Evolutionary conservation across 2,797 vertebrate species (phyloP), one percentile per base, ranked within the genome.

Genomic region (Lindbergichthys nudifrons): DNA sequence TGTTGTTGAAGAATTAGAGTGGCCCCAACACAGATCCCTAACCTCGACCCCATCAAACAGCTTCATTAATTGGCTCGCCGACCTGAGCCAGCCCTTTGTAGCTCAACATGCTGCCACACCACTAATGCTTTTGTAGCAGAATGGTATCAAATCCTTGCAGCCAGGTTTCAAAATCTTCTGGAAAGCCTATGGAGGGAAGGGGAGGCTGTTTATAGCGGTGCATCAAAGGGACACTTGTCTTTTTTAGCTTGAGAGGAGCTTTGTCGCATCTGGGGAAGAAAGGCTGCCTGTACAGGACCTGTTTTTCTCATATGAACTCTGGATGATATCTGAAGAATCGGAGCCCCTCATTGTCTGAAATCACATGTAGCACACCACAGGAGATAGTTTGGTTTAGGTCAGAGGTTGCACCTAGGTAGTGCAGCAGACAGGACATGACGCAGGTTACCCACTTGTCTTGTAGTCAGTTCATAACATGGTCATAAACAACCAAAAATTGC

Each of bases 51-150:
- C 26, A 26, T 73, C 58, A 45, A 61, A 59, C 64, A 70, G 39
- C 62, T 53, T 67, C 42, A 73, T 61, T 32, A 83, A 67, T 15
- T 58, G 48, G 60, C 68, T 36, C 26, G 21, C 57, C 56, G 51
- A 51, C 45, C 56, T 0, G 53, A 83, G 56, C 59, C 41, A n/a
- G 69, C 60, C 59, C 57, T 70, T 36, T 63, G 59, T 76, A 64
- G 50, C 42, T 39, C 0, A 45, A 72, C 78, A 78, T 21, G 65
- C 58, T 39, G 19, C 56, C 39, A 58, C 58, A 59, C 70, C 54
- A 46, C 66, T 77, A 74, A 80, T 71, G 64, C 70, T 59, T 54
- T 48, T 39, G 60, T 46, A 59, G 42, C 48, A 56, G 70, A 67
- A 62, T 50, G 59, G 39, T 65, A 72, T 64, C 18, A 75, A 51